Percentiles rank a stretch among this genome's conserved stretches.
Conservation (phyloP, 2,113 vertebrate genomes). For the Stercorarius parasiticus region DNA sequence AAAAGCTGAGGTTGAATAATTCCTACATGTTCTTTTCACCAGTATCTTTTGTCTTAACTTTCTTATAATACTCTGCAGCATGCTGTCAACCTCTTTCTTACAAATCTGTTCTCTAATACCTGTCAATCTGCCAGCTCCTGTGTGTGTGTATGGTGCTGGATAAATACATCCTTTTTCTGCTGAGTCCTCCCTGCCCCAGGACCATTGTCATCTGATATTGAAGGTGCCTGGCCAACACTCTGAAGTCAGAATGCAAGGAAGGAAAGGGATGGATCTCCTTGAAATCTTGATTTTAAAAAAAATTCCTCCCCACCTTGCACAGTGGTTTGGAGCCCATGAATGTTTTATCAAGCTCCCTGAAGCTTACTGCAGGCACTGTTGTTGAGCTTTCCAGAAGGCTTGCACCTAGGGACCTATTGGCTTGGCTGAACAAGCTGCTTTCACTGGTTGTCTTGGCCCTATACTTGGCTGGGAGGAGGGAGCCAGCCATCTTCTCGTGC, state of each 20-base stretch:
- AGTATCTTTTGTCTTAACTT: background rate
- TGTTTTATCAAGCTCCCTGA: background rate
- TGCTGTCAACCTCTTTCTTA: background rate
- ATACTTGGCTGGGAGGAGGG: background rate
- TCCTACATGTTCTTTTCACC: background rate
- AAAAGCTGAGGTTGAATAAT: background rate
- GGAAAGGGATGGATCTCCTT: background rate
- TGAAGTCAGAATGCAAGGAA: background rate
- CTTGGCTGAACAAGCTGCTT: background rate
- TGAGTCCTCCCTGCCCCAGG: background rate
- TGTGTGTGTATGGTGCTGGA: background rate
- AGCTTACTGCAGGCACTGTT: background rate
- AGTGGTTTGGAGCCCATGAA: background rate
- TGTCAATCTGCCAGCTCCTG: background rate
- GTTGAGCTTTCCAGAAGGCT: background rate
- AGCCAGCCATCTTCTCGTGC: background rate
- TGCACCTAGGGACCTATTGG: background rate
- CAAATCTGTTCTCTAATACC: background rate
- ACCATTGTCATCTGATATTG: background rate
- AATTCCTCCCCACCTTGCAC: fast-evolving
- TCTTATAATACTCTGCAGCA: background rate
- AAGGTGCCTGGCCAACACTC: background rate
- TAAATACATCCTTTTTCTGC: background rate
- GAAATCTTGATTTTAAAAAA: background rate
- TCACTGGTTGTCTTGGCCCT: background rate